These are phyloP conservation scores for Hetaerina americana DNA, from an alignment of 1,140 invertebrate species.

Conservation along the genomic window DNA sequence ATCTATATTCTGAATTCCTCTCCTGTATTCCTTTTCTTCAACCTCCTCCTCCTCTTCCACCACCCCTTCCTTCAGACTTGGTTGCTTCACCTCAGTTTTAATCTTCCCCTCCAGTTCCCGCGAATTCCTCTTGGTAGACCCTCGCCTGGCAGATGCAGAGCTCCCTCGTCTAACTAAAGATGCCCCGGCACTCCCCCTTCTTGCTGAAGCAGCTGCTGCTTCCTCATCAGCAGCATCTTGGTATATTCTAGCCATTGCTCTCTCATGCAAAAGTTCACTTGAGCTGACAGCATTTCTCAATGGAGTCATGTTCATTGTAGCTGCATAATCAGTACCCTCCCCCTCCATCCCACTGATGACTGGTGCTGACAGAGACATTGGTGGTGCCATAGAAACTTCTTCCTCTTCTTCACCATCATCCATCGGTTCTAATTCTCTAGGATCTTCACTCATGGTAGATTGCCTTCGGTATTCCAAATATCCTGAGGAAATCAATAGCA, in stretches of 20 bases:
- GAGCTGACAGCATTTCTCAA: constrained; percentile 62
- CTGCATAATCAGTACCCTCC: constrained; percentile 33
- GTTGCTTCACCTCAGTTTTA: constrained; percentile 23
- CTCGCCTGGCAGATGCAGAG: neutral
- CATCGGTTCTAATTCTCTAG: constrained; percentile 7
- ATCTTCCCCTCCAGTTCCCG: neutral
- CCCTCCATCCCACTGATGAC: constrained; percentile 45
- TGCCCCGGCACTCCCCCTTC: neutral
- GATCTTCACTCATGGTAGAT: neutral
- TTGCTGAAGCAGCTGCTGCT: neutral
- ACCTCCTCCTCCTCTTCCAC: constrained; percentile 22
- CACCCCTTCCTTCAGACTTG: constrained; percentile 23
- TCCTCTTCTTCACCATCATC: constrained; percentile 24
- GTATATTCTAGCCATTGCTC: constrained; percentile 63
- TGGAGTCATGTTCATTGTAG: constrained; percentile 26
- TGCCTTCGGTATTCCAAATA: neutral
- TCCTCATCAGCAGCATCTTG: constrained; percentile 33
- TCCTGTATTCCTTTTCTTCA: constrained; percentile 22
- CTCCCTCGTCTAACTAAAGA: neutral
- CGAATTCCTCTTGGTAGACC: neutral
- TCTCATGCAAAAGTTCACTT: constrained; percentile 63
- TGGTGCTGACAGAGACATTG: constrained; percentile 63
- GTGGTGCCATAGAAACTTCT: constrained; percentile 51
- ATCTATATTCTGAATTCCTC: constrained; percentile 2
- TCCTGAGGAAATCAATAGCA: neutral